phyloP scores from a whole-genome alignment of 2,888 invertebrate genomes.

The Uloborus plumipes region DNA sequence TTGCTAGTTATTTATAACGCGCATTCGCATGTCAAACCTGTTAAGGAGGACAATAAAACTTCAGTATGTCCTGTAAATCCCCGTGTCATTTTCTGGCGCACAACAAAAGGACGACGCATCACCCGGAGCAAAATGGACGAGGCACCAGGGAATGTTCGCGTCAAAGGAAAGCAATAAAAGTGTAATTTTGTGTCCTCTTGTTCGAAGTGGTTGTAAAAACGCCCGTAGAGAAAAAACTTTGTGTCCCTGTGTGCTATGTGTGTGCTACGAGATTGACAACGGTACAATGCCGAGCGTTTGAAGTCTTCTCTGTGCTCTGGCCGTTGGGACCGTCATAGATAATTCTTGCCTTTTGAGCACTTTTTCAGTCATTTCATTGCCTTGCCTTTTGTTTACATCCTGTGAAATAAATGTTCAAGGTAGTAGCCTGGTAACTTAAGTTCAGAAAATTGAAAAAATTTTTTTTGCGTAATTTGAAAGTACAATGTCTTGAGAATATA shows the following conservation, averaged over 20 bases:
- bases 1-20: conserved; percentile 7
- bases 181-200: conserved; percentile 4
- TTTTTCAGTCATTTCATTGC: too few relatives aligned
- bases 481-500: too few relatives aligned
- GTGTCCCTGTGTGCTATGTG: background rate
- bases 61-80: conserved; percentile 14
- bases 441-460: too few relatives aligned
- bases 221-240: background rate
- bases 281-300: background rate
- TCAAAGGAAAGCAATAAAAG: background rate
- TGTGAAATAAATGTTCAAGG: too few relatives aligned
- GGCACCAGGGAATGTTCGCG: background rate
- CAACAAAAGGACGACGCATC: conserved; percentile 8
- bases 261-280: background rate
- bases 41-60: conserved; percentile 25
- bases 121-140: background rate
- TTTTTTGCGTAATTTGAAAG: too few relatives aligned
- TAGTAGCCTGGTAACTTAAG: too few relatives aligned
- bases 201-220: conserved; percentile 5
- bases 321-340: background rate
- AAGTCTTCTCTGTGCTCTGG: background rate
- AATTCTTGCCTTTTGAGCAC: too few relatives aligned
- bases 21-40: conserved; percentile 9
- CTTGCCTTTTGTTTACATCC: too few relatives aligned
- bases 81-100: conserved; percentile 13